Conservation (phyloP, 2,113 vertebrate genomes). For the Sander vitreus region DNA sequence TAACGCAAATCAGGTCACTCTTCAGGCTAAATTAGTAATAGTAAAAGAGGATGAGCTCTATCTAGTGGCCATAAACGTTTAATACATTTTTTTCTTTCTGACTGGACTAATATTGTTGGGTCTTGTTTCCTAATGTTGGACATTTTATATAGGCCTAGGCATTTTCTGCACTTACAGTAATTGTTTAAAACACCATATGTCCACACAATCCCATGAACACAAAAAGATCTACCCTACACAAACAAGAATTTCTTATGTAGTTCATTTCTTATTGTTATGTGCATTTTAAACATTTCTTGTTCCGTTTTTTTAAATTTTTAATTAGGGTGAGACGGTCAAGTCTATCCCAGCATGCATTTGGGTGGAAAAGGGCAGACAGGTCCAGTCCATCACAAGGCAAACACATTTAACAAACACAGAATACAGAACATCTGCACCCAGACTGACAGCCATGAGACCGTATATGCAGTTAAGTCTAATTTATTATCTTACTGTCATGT, state of each 20-base stretch:
- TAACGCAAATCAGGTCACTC: neutral
- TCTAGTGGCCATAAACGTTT: conserved; percentile 39
- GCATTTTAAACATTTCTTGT: neutral
- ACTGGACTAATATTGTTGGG: neutral
- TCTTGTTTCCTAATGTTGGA: neutral
- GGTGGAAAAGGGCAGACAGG: neutral
- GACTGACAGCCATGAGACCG: neutral
- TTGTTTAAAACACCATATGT: neutral
- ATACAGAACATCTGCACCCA: neutral
- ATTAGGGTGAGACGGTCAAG: neutral
- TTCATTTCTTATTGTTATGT: neutral
- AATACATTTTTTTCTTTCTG: neutral
- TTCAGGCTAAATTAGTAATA: neutral
- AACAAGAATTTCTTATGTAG: neutral
- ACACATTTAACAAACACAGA: neutral
- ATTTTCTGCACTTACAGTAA: neutral
- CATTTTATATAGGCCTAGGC: neutral
- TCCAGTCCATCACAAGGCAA: neutral
- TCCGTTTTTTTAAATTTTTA: neutral
- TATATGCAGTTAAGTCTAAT: neutral
- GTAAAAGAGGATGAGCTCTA: conserved; percentile 39
- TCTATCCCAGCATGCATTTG: neutral
- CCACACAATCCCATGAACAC: neutral
- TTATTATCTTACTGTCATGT: neutral
- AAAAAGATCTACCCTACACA: neutral